These are phyloP conservation scores for Psittacara wagleri DNA, from an alignment of 2,113 vertebrate species.

Conservation along the genomic window DNA sequence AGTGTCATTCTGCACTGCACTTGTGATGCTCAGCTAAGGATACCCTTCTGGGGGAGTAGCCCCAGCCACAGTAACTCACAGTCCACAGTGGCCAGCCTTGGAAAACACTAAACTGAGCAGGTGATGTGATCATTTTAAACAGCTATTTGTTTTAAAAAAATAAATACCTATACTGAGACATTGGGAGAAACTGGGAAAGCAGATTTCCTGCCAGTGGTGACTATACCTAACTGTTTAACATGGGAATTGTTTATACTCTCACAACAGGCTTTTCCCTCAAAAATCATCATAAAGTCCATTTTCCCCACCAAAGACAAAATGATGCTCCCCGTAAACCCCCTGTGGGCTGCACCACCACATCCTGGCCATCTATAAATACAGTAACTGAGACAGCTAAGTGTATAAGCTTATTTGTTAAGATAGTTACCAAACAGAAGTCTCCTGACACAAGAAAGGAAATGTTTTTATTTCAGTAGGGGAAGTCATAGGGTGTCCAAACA, in stretches of 20 bases:
- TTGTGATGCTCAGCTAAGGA: not conserved
- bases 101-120: not conserved
- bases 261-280: not conserved
- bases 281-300: not conserved
- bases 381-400: rapidly evolving
- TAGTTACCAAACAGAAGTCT: not conserved
- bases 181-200: not conserved
- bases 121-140: not conserved
- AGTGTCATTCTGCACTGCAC: rapidly evolving
- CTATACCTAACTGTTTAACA: not conserved
- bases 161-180: not conserved
- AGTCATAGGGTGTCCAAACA: rapidly evolving
- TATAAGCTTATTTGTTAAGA: not conserved
- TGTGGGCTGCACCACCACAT: not conserved
- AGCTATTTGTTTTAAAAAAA: not conserved
- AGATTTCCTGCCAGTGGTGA: not conserved
- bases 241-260: rapidly evolving
- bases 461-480: not conserved
- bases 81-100: not conserved
- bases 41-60: not conserved
- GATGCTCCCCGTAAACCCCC: not conserved
- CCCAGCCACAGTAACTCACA: not conserved
- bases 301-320: rapidly evolving
- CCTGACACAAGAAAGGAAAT: not conserved
- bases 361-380: not conserved